Conservation (phyloP, 1,140 invertebrate species). For the Myzus persicae region DNA sequence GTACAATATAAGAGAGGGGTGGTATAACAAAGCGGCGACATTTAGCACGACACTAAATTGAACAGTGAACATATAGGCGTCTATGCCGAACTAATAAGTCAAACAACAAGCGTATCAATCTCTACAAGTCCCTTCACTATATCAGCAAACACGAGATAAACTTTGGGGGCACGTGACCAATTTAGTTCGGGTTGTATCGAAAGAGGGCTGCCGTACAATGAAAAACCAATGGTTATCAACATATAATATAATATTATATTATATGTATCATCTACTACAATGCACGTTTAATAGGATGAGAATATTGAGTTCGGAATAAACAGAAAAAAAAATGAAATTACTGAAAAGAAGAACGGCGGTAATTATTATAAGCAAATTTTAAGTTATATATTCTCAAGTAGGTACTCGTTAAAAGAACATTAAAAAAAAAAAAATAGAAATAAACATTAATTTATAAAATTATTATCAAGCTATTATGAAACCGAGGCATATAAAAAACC, state of each 20-base stretch:
- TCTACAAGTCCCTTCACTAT: neutral
- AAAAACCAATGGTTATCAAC: neutral
- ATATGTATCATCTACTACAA: neutral
- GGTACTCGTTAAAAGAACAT: neutral
- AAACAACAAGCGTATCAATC: constrained; percentile 39
- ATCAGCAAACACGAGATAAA: constrained; percentile 31
- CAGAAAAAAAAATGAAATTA: neutral
- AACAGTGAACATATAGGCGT: neutral
- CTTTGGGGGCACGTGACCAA: neutral
- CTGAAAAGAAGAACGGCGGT: neutral
- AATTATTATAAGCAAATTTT: neutral
- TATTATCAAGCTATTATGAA: neutral
- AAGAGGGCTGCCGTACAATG: neutral
- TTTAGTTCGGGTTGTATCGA: neutral
- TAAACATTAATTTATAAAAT: neutral
- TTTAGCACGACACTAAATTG: constrained; percentile 1
- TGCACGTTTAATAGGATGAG: neutral
- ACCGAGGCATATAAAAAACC: neutral
- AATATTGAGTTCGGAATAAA: neutral
- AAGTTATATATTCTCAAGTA: neutral
- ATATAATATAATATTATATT: neutral
- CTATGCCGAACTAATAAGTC: neutral
- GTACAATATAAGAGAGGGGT: neutral
- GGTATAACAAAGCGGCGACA: neutral
- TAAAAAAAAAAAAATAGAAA: neutral